Evolutionary conservation across 2,113 vertebrate species (phyloP), one percentile per base, ranked within the genome.

Genomic region (Xenopus laevis): DNA sequence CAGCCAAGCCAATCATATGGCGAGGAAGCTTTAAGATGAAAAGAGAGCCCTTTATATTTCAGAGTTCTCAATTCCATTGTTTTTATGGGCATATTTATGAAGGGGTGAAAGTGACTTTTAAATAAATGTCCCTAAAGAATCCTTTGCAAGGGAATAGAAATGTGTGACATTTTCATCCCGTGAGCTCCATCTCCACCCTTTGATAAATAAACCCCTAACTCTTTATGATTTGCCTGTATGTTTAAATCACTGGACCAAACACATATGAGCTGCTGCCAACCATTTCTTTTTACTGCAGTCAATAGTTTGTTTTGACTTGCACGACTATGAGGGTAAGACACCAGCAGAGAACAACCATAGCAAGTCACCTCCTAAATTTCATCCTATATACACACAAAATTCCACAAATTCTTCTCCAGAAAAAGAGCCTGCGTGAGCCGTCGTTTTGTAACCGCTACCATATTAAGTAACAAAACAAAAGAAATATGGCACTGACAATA

Each of bases 381-480:
- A 69, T 77, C 46, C 66, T 77, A 77, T 77, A 77, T 64, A 77
- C 27, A 77, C 27, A 69, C 12, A 68, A 57, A 77, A 77, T 77
- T 64, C 67, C 74, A 77, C 58, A 70, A 70, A 77, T 77, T 77
- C 67, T 77, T 70, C 33, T 53, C 44, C 13, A 60, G 17, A 68
- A 60, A 72, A 53, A 65, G 27, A 10, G 46, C 33, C 57, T 50
- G 55, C 52, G 13, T 46, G 17, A 12, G n/a, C 50, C 27, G 21
- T 57, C 27, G 44, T 64, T 77, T 52, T 70, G 15, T 47, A n/a
- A 52, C 62, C 10, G 17, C 47, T 69, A 77, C 74, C 74, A 77
- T 77, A 77, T 77, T 77, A 70, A 77, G 74, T 70, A 77, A 77
- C 59, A 64, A 64, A 40, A 40, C 61, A 40, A 15, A 40, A 64